These are phyloP conservation scores for Ophiodon elongatus DNA, from an alignment of 2,113 vertebrate species.

Conservation along the genomic window DNA sequence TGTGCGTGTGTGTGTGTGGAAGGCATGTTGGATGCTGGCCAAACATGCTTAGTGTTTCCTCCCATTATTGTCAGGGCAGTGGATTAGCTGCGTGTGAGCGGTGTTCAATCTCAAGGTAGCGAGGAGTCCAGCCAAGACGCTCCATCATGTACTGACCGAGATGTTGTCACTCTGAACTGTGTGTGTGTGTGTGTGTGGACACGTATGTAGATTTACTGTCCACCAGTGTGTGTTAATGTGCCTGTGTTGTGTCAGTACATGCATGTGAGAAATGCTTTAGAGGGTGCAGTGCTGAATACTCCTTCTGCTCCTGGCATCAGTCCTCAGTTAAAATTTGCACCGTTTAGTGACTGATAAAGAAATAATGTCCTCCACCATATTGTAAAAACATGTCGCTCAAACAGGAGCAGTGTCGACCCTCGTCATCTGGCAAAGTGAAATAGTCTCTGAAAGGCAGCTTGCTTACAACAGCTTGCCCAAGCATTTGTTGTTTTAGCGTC, in stretches of 20 bases:
- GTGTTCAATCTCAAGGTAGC: conserved; percentile 39
- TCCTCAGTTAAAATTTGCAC: neutral
- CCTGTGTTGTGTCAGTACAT: conserved; percentile 11
- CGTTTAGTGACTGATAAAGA: neutral
- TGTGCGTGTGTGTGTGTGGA: conserved; percentile 4
- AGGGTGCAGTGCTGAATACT: conserved; percentile 19
- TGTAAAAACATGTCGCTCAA: conserved; percentile 13
- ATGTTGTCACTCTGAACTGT: conserved; percentile 27
- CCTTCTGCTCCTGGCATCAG: conserved; percentile 2
- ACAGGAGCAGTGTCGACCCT: neutral
- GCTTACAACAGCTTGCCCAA: conserved; percentile 53
- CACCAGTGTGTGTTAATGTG: conserved; percentile 10
- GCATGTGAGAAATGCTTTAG: neutral
- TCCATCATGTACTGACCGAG: conserved; percentile 33
- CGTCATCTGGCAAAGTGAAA: conserved; percentile 25
- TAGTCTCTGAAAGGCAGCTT: conserved; percentile 20
- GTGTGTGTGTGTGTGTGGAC: conserved; percentile 15
- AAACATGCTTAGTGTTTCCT: conserved; percentile 64
- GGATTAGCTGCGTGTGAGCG: conserved; percentile 61
- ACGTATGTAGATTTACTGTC: neutral
- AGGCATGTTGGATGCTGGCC: conserved; percentile 58
- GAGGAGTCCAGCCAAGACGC: conserved; percentile 24
- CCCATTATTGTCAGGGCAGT: conserved; percentile 64
- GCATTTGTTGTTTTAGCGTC: conserved; percentile 54
- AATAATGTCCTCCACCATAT: conserved; percentile 20